Conservation (phyloP, 2,797 vertebrate species). For the Molossus alvarezi region DNA sequence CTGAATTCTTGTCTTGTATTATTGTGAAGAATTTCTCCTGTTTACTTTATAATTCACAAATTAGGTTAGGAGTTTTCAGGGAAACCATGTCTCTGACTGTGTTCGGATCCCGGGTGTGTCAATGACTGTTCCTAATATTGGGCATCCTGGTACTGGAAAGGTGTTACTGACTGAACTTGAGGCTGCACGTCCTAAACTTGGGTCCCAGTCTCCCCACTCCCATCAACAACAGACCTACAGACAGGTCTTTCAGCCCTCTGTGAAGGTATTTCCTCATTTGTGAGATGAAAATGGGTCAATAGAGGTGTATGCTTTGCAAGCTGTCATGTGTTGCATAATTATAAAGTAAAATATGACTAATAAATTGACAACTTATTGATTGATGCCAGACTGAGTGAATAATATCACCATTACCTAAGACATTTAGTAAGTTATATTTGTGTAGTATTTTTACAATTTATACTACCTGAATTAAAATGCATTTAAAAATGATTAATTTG, state of each 20-base stretch:
- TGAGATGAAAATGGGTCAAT: constrained; percentile 70
- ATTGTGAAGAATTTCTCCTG: constrained; percentile 67
- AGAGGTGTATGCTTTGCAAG: constrained; percentile 43
- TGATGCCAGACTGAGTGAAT: constrained; percentile 49
- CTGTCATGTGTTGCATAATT: constrained; percentile 69
- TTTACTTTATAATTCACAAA: constrained; percentile 37
- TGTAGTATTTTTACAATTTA: constrained; percentile 54
- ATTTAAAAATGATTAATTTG: constrained; percentile 57
- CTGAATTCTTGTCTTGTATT: constrained; percentile 11
- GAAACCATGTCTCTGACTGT: not conserved
- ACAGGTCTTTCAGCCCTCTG: not conserved
- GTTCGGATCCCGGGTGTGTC: not conserved
- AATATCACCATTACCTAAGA: constrained; percentile 61
- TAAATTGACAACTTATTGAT: constrained; percentile 75
- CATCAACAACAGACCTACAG: not conserved
- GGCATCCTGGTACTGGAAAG: not conserved
- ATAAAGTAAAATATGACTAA: constrained; percentile 69
- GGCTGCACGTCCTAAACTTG: not conserved
- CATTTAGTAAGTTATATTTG: constrained; percentile 60
- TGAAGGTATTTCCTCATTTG: constrained; percentile 12
- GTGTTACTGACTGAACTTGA: not conserved
- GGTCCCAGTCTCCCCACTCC: not conserved
- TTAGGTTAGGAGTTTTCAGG: not conserved
- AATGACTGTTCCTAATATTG: not conserved
- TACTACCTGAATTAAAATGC: constrained; percentile 40